Conservation (phyloP, 2,888 invertebrate genomes). For the Amitus sp. region DNA sequence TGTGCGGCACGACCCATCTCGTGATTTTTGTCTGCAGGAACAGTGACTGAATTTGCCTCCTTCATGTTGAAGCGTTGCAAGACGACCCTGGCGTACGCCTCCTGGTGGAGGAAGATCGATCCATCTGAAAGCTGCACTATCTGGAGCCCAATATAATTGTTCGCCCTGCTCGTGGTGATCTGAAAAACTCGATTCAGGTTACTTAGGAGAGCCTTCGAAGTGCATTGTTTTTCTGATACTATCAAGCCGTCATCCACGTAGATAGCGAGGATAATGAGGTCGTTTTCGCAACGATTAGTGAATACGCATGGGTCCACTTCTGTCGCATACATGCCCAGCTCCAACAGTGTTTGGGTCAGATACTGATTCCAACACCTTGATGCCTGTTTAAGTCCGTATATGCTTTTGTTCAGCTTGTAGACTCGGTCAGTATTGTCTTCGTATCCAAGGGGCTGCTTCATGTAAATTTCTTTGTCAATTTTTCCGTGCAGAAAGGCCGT, state of each 20-base stretch:
- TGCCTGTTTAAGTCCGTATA: slow-evolving; percentile 12
- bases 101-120: background rate
- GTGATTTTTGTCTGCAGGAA: slow-evolving; percentile 6
- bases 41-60: slow-evolving; percentile 8
- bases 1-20: background rate
- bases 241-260: slow-evolving; percentile 18
- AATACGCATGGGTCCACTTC: slow-evolving; percentile 12
- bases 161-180: slow-evolving; percentile 15
- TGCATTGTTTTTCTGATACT: background rate
- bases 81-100: slow-evolving; percentile 17
- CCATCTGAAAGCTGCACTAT: slow-evolving; percentile 17
- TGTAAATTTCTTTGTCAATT: slow-evolving; percentile 10
- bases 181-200: background rate
- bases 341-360: background rate
- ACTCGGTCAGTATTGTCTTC: slow-evolving; percentile 3
- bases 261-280: slow-evolving; percentile 2
- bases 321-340: background rate
- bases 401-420: background rate
- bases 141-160: slow-evolving; percentile 22
- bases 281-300: background rate
- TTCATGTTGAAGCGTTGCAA: slow-evolving; percentile 30
- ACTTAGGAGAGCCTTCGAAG: background rate
- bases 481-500: slow-evolving; percentile 7
- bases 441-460: slow-evolving; percentile 3
- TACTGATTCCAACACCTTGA: slow-evolving; percentile 12